These are phyloP conservation scores for Arenaria interpres DNA, from an alignment of 2,113 vertebrate genomes.

Conservation along the genomic window DNA sequence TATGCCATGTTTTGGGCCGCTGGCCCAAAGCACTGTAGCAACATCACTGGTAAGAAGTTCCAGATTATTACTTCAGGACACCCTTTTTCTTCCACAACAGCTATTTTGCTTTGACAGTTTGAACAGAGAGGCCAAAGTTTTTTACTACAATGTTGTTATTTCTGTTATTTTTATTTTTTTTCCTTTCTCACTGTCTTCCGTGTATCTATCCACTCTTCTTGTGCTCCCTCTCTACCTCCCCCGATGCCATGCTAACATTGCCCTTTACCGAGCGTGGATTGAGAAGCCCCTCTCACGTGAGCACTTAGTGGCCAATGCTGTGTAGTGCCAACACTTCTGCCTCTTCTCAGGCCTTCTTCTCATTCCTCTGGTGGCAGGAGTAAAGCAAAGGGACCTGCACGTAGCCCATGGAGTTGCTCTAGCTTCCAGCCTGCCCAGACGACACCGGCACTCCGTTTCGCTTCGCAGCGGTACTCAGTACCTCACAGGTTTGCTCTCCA, in stretches of 20 bases:
- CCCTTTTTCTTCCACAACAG: neutral
- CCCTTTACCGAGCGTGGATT: rapidly evolving
- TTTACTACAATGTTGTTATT: neutral
- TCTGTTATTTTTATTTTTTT: neutral
- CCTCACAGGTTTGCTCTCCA: neutral
- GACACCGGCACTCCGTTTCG: rapidly evolving
- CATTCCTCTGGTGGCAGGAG: neutral
- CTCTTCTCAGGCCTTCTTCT: neutral
- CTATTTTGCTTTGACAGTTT: neutral
- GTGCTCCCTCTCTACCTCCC: neutral
- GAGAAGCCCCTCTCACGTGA: neutral
- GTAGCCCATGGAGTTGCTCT: neutral
- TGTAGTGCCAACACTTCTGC: constrained; percentile 9
- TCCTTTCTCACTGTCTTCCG: neutral
- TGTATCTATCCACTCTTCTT: neutral
- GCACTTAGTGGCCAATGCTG: neutral
- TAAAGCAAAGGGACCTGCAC: neutral
- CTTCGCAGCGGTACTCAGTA: neutral
- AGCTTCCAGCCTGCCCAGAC: neutral
- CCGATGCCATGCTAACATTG: neutral
- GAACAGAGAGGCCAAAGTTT: constrained; percentile 33
- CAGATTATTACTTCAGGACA: neutral
- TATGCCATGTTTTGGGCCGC: neutral
- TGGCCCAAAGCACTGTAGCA: constrained; percentile 14
- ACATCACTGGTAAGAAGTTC: neutral